Evolutionary conservation across 1,140 invertebrate species (phyloP).

Genomic region (Conus betulinus): DNA sequence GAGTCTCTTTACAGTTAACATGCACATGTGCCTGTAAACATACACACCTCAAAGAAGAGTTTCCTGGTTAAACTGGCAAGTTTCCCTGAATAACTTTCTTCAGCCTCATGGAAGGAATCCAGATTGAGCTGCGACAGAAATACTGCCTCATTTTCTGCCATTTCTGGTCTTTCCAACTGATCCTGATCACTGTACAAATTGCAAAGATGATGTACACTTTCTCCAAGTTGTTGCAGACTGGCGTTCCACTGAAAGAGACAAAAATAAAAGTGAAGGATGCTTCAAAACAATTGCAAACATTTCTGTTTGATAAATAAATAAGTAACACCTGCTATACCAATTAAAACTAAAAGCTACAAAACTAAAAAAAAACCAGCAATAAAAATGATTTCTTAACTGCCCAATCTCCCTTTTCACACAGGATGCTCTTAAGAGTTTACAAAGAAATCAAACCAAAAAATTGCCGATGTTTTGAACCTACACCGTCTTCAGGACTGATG

Average conservation of each 20-base stretch:
- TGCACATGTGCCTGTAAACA: neutral
- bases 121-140: slow-evolving; percentile 66
- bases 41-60: slow-evolving; percentile 70
- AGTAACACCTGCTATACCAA: no score
- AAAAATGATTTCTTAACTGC: no score
- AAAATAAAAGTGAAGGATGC: neutral
- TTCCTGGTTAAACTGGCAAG: slow-evolving; percentile 67
- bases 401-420: no score
- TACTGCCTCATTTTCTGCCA: neutral
- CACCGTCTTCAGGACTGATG: no score
- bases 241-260: slow-evolving; percentile 56
- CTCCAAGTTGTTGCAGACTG: slow-evolving; percentile 55
- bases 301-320: no score
- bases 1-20: neutral
- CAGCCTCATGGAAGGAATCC: slow-evolving; percentile 55
- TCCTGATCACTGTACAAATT: slow-evolving; percentile 50
- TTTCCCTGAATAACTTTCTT: slow-evolving; percentile 63
- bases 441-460: no score
- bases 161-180: neutral
- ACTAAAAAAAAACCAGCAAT: no score
- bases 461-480: no score
- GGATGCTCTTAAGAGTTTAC: no score
- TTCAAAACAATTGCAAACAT: no score
- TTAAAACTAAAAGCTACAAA: no score
- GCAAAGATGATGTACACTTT: slow-evolving; percentile 52